Percentiles rank a stretch among this genome's conserved stretches.
These are phyloP conservation scores for Clarias magur DNA, from an alignment of 2,113 vertebrate species.

Conservation along the genomic window DNA sequence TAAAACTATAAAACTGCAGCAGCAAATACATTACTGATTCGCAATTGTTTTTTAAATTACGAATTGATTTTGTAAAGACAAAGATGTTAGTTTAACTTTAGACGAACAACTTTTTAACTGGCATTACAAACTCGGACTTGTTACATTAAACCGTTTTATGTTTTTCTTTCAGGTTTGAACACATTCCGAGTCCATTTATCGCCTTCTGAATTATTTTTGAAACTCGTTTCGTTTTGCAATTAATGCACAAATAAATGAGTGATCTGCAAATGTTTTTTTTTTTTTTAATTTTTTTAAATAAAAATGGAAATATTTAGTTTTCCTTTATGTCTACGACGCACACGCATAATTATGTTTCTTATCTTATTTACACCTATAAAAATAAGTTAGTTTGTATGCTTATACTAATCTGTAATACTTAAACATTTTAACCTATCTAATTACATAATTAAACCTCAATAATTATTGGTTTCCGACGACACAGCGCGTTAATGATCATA, in stretches of 20 bases:
- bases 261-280: background rate
- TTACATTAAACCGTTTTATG: background rate
- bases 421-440: background rate
- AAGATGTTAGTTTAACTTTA: too few relatives aligned
- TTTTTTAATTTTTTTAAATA: too few relatives aligned
- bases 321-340: background rate
- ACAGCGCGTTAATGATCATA: background rate
- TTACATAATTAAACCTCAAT: background rate
- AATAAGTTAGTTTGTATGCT: background rate
- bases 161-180: too few relatives aligned
- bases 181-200: background rate
- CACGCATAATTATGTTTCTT: background rate
- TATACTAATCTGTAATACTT: background rate
- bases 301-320: too few relatives aligned
- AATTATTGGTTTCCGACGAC: background rate
- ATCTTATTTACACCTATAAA: background rate
- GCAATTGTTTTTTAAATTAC: background rate
- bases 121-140: background rate
- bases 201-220: background rate
- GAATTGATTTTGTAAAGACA: too few relatives aligned
- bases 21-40: too few relatives aligned
- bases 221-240: too few relatives aligned
- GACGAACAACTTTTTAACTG: too few relatives aligned
- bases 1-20: too few relatives aligned
- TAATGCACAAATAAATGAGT: too few relatives aligned